A percentile compares a stretch with the other conserved stretches of the same genome.
phyloP scores from a whole-genome alignment of 2,797 vertebrate genomes.

The Thamnophis elegans region DNA sequence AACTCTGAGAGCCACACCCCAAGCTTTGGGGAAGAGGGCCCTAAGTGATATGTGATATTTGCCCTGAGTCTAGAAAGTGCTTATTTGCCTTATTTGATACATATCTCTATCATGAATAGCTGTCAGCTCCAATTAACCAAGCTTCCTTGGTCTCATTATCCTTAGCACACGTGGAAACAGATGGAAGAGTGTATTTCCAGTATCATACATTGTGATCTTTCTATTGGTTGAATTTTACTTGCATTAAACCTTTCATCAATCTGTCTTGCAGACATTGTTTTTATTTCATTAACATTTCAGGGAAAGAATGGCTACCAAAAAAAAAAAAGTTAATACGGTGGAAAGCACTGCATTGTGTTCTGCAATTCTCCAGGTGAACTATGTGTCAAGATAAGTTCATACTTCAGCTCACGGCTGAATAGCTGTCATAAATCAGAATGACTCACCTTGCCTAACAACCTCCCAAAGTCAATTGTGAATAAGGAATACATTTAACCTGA shows the following conservation, averaged over 20 bases:
- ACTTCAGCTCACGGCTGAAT: slow-evolving; percentile 17
- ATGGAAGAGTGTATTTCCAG: background rate
- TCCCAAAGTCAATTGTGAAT: slow-evolving; percentile 43
- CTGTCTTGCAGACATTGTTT: background rate
- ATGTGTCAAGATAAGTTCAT: slow-evolving; percentile 47
- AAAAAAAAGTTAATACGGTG: background rate
- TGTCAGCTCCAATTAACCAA: background rate
- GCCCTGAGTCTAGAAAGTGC: background rate
- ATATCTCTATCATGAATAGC: background rate
- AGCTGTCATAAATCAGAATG: slow-evolving; percentile 46
- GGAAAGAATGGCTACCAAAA: background rate
- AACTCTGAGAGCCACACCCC: background rate
- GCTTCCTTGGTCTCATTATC: background rate
- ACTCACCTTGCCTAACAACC: slow-evolving; percentile 16
- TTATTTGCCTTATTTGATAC: background rate
- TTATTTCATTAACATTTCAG: background rate
- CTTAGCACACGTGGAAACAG: background rate
- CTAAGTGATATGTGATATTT: background rate
- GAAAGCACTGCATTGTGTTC: background rate
- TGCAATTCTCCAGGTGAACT: background rate
- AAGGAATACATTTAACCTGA: slow-evolving; percentile 47
- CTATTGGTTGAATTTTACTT: background rate
- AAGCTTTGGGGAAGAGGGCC: background rate
- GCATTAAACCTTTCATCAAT: background rate
- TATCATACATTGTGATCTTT: background rate